Evolutionary conservation across 2,888 invertebrate species (phyloP).

Genomic region (Callimorpha dominula): DNA sequence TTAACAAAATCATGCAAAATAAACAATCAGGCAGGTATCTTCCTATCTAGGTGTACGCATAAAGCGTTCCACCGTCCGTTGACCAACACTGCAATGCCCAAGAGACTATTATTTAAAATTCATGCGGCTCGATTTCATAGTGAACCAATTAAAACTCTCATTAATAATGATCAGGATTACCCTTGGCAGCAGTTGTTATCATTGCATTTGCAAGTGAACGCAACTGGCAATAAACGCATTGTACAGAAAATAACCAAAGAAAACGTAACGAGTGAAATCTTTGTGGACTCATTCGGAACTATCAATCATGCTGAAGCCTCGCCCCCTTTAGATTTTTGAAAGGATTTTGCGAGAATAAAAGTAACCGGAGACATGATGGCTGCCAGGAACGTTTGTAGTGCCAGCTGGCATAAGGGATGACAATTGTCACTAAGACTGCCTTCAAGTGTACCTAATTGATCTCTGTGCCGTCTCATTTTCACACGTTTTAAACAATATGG

Average conservation of each 20-base stretch:
- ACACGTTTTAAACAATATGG: too few relatives aligned
- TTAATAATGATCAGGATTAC: slow-evolving; percentile 60
- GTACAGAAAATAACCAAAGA: slow-evolving; percentile 31
- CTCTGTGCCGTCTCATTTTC: too few relatives aligned
- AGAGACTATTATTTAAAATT: slow-evolving; percentile 56
- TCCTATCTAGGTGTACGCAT: slow-evolving; percentile 25
- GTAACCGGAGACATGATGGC: not conserved
- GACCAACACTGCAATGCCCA: slow-evolving; percentile 41
- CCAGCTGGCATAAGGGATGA: not conserved
- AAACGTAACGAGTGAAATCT: not conserved
- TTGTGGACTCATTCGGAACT: not conserved
- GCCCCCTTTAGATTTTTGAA: not conserved
- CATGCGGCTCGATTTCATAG: slow-evolving; percentile 47
- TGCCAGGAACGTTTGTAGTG: not conserved
- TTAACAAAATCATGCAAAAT: slow-evolving; percentile 34
- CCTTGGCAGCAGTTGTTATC: slow-evolving; percentile 33
- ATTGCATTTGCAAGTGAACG: slow-evolving; percentile 47
- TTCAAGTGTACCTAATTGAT: not conserved
- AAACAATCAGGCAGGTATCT: slow-evolving; percentile 31
- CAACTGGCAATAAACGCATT: slow-evolving; percentile 41
- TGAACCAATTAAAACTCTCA: slow-evolving; percentile 62
- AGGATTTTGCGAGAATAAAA: not conserved
- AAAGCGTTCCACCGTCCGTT: slow-evolving; percentile 27
- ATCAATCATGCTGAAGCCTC: not conserved
- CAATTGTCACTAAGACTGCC: not conserved